Evolutionary conservation across 2,113 vertebrate species (phyloP), one percentile per base, ranked within the genome.

Genomic region (Pholis gunnellus): DNA sequence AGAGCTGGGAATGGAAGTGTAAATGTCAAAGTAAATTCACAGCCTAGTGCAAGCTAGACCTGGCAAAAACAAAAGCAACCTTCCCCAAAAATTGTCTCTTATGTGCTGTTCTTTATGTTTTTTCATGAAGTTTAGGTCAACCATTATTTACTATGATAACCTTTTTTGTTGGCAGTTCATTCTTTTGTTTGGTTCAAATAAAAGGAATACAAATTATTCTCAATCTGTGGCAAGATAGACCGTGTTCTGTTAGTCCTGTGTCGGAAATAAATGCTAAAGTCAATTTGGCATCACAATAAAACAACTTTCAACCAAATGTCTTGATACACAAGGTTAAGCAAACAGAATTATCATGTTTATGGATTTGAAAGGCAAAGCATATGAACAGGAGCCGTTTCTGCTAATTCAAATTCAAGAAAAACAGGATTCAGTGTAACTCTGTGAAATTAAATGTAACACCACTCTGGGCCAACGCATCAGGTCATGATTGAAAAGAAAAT

Each of bases 21-120:
- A 78, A 59, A 81, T 83, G 70, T 81, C 77, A 74, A 81, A 83
- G 71, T 71, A 81, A 70, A 81, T 78, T 78, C 46, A 80, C 64
- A 48, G 75, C 83, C 70, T 88, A 76, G 82, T 73, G 75, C 54
- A 57, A 72, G 34, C 18, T 15, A n/a, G 42, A 71, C 59, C 9
- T 31, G 74, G 65, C 18, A 54, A 75, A 63, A 64, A 68, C 17
- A 76, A 74, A 65, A 59, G 3, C 8, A 59, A 66, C 9, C 5
- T 75, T 75, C 38, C 48, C 15, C n/a, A 50, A 61, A 66, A 75
- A 61, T 9, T 73, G 17, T 59, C 25, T 48, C 17, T 56, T 5
- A 22, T 70, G 8, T 57, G 25, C 15, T 56, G 5, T 29, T 29
- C 5, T 27, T 13, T 14, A 50, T 4, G 15, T 60, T 50, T 25